Evolutionary conservation across 1,140 invertebrate genomes (phyloP), one percentile per base, ranked within the genome.

Genomic region (Latrodectus geometricus): DNA sequence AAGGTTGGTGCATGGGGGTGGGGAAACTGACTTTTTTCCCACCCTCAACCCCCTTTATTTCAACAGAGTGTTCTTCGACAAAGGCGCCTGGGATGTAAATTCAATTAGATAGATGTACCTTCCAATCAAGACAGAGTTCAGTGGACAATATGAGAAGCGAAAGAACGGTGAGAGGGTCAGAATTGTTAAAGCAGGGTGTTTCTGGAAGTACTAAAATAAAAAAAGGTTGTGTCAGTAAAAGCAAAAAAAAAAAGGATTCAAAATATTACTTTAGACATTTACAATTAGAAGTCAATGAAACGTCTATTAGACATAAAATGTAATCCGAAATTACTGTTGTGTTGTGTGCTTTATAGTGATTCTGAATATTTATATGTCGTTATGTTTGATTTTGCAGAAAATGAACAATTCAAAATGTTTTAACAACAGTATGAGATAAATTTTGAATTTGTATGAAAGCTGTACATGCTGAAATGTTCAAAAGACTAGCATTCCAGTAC

Each of bases 81-180:
- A 83, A 9, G 17, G 21, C 69, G 52, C 49, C 70, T 65, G 70
- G 35, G 52, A 83, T 83, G 80, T 52, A 83, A 74, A 83, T 83
- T 83, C 72, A 83, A 83, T 83, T 83, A 83, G 80, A 83, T 74
- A 61, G 70, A 68, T 70, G 69, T 66, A 65, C 54, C 80, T 56
- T 74, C 56, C 80, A 83, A 83, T 83, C 80, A 83, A 49, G 72
- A 74, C 65, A 65, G 80, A 83, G 69, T 73, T 83, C 50, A 17
- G 21, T 15, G 21, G 72, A 66, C 80, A 65, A 74, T 83, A 65
- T 74, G 61, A 17, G 70, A 15, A 23, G 52, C 8, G 65, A 69
- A 69, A 21, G 68, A 69, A n/a, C 9, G 68, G 68, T 21, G 66
- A 20, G 35, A 17, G 78, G 68, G 12, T 52, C n/a, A 23, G 21